These are phyloP conservation scores for Drosophila lini DNA, from an alignment of 1,140 invertebrate species.

Conservation along the genomic window DNA sequence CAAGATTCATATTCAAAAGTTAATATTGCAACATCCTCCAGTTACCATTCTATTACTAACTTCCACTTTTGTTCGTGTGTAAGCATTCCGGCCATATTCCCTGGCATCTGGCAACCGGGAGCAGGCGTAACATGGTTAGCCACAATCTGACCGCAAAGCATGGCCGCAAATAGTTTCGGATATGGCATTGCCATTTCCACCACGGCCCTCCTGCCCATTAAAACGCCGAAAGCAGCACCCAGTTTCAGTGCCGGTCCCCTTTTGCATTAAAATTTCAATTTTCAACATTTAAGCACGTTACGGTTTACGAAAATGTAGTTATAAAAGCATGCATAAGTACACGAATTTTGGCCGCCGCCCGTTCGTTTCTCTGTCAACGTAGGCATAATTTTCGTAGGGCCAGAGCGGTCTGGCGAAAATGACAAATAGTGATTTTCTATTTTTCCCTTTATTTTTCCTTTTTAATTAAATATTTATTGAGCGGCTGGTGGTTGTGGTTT, in stretches of 20 bases:
- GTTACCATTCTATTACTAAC: not conserved
- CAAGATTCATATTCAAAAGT: not conserved
- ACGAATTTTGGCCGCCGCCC: not conserved
- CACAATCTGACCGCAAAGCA: slow-evolving; percentile 72
- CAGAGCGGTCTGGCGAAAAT: slow-evolving; percentile 36
- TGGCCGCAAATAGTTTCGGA: slow-evolving; percentile 77
- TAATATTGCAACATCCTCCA: not conserved
- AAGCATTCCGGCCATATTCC: slow-evolving; percentile 5
- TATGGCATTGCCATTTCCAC: slow-evolving; percentile 46
- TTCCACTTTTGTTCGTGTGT: slow-evolving; percentile 13
- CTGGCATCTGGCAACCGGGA: slow-evolving; percentile 41
- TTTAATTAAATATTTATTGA: slow-evolving; percentile 79
- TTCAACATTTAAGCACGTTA: slow-evolving; percentile 73
- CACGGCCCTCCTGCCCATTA: slow-evolving; percentile 12
- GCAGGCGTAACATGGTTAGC: slow-evolving; percentile 59
- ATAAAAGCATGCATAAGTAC: slow-evolving; percentile 69
- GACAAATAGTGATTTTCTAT: slow-evolving; percentile 63
- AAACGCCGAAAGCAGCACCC: slow-evolving; percentile 18
- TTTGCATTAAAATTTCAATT: slow-evolving; percentile 77
- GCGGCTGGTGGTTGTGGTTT: slow-evolving; percentile 43
- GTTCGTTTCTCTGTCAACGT: slow-evolving; percentile 6
- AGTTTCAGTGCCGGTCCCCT: not conserved
- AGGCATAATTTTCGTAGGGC: slow-evolving; percentile 39
- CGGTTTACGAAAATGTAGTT: slow-evolving; percentile 70
- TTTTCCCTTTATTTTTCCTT: slow-evolving; percentile 39